Conservation (phyloP, 2,888 invertebrate species). For the Agonopterix alstromeriana region DNA sequence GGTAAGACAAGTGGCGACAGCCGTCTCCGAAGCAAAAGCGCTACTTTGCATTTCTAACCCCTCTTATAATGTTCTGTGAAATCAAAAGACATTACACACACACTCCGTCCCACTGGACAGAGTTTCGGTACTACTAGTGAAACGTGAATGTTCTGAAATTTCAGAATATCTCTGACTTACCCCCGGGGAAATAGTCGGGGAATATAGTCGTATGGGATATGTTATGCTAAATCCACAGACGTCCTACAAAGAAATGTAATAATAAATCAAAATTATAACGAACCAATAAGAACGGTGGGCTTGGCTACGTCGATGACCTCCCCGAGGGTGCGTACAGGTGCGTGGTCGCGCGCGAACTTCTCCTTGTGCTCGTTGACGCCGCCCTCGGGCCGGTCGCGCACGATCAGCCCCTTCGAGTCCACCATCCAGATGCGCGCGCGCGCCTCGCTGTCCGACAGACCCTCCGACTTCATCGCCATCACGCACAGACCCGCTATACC, state of each 20-base stretch:
- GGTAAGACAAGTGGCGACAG: too few species aligned
- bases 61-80: too few species aligned
- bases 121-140: too few species aligned
- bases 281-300: constrained; percentile 94
- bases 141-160: too few species aligned
- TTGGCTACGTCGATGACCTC: constrained; percentile 89
- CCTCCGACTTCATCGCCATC: constrained; percentile 94
- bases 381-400: constrained; percentile 89
- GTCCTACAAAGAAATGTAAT: background rate
- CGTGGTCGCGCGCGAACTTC: constrained; percentile 86
- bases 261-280: constrained; percentile 5
- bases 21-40: too few species aligned
- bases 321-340: constrained; percentile 84
- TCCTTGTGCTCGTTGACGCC: constrained; percentile 88
- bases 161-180: too few species aligned
- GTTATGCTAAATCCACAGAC: background rate
- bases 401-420: constrained; percentile 96
- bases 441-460: constrained; percentile 85
- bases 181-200: too few species aligned
- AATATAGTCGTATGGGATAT: too few species aligned
- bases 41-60: too few species aligned
- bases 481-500: constrained; percentile 96
- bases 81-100: too few species aligned
- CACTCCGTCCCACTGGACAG: too few species aligned
- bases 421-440: constrained; percentile 93